Conservation (phyloP, 2,797 vertebrate species). For the Manis pentadactyla region DNA sequence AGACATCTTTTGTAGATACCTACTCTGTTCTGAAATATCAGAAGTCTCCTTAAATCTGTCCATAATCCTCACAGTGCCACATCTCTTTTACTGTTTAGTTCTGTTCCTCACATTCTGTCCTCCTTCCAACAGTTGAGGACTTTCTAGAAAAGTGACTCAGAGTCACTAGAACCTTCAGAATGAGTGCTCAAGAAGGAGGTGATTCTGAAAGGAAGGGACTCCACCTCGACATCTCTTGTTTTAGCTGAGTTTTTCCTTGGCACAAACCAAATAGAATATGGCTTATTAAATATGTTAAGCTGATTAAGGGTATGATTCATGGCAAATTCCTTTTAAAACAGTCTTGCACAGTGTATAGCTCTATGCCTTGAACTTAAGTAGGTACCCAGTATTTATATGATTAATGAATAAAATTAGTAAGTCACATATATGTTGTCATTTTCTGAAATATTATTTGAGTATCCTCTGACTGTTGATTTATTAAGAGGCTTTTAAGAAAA, state of each 20-base stretch:
- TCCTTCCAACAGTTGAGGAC: not conserved
- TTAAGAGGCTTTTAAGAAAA: not conserved
- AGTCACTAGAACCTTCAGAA: not conserved
- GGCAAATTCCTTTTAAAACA: not conserved
- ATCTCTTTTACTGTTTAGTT: not conserved
- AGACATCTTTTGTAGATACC: not conserved
- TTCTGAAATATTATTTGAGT: not conserved
- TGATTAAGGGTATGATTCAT: not conserved
- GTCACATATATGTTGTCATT: not conserved
- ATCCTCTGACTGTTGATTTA: not conserved
- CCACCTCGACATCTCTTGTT: not conserved
- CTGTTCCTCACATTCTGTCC: not conserved
- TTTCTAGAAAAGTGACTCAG: not conserved
- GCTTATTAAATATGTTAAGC: conserved; percentile 33
- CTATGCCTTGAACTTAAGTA: not conserved
- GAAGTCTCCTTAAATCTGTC: not conserved
- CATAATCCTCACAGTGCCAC: not conserved
- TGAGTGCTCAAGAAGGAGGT: not conserved
- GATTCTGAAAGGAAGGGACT: not conserved
- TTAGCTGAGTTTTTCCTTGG: not conserved
- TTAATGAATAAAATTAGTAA: conserved; percentile 12
- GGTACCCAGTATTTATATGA: not conserved
- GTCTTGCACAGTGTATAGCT: not conserved
- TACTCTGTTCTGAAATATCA: not conserved
- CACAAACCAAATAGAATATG: conserved; percentile 4